Evolutionary conservation across 2,113 vertebrate species (phyloP).

Genomic region (Tursiops truncatus): DNA sequence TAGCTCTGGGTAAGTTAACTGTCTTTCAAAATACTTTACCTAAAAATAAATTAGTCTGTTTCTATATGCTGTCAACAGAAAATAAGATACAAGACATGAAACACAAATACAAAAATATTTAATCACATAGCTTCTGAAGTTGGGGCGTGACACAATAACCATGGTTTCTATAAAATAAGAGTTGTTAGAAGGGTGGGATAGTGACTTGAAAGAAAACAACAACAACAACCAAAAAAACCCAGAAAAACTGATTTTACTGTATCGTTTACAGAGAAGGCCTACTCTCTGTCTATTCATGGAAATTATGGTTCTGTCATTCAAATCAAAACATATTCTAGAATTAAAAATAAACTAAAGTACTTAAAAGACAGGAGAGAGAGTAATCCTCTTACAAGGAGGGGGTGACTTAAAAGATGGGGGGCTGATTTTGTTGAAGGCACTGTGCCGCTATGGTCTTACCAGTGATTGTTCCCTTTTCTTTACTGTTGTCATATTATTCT

Average conservation of each 20-base stretch:
- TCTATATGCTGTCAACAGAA: background rate
- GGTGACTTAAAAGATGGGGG: background rate
- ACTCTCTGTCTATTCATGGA: background rate
- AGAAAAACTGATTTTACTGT: constrained; percentile 13
- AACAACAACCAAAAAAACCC: background rate
- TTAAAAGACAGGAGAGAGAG: background rate
- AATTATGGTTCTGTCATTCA: background rate
- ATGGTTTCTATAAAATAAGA: background rate
- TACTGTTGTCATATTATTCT: background rate
- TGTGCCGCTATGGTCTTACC: no score
- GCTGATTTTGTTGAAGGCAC: background rate
- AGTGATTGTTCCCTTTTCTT: background rate
- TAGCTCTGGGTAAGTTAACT: background rate
- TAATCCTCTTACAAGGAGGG: background rate
- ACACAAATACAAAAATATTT: background rate
- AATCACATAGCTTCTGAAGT: background rate
- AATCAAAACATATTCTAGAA: constrained; percentile 29
- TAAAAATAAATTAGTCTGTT: constrained; percentile 16
- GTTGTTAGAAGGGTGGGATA: background rate
- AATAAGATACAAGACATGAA: background rate
- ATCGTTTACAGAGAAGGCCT: background rate
- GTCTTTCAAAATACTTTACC: constrained; percentile 13
- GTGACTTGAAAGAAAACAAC: background rate
- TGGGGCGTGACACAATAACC: background rate
- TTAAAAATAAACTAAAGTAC: background rate